Percentiles rank a stretch among this genome's conserved stretches.
Evolutionary conservation across 1,140 invertebrate genomes (phyloP).

Genomic region (Glossosoma conforme): DNA sequence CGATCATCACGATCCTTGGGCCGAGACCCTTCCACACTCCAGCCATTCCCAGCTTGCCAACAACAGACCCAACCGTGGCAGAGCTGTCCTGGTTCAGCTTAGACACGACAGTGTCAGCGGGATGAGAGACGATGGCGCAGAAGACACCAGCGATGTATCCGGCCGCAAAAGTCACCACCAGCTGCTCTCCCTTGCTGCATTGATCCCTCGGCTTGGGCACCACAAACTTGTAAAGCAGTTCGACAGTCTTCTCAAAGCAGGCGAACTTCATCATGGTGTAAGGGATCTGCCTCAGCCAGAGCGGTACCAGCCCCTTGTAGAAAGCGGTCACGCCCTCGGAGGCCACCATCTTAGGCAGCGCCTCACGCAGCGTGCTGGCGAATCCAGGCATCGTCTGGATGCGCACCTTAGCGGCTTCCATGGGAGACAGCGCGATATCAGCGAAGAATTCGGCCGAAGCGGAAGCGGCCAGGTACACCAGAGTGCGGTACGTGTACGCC

Average conservation of each 20-base stretch:
- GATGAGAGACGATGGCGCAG: conserved; percentile 98
- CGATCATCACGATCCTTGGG: conserved; percentile 99
- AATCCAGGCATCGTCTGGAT: conserved; percentile 97
- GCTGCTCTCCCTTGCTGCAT: conserved; percentile 90
- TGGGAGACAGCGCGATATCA: conserved; percentile 95
- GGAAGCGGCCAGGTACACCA: conserved; percentile 89
- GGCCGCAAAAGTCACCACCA: conserved; percentile 94
- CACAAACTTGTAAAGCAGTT: conserved; percentile 85
- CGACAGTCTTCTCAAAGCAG: conserved; percentile 97
- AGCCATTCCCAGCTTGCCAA: conserved; percentile 55
- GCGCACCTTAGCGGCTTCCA: conserved; percentile 96
- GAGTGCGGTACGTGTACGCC: conserved; percentile 88
- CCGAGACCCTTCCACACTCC: conserved; percentile 94
- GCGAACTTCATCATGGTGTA: conserved; percentile 99
- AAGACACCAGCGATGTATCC: conserved; percentile 99
- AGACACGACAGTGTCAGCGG: conserved; percentile 97
- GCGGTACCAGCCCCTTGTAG: conserved; percentile 93
- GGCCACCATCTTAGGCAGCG: conserved; percentile 78
- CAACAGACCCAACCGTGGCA: conserved; percentile 43
- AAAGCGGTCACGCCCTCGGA: conserved; percentile 78
- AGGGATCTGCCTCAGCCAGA: conserved; percentile 98
- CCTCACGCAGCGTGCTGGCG: conserved; percentile 83
- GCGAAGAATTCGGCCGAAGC: conserved; percentile 99
- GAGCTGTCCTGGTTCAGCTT: conserved; percentile 86
- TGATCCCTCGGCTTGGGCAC: conserved; percentile 94